phyloP scores from a whole-genome alignment of 2,113 vertebrate genomes.

The Thomomys bottae region DNA sequence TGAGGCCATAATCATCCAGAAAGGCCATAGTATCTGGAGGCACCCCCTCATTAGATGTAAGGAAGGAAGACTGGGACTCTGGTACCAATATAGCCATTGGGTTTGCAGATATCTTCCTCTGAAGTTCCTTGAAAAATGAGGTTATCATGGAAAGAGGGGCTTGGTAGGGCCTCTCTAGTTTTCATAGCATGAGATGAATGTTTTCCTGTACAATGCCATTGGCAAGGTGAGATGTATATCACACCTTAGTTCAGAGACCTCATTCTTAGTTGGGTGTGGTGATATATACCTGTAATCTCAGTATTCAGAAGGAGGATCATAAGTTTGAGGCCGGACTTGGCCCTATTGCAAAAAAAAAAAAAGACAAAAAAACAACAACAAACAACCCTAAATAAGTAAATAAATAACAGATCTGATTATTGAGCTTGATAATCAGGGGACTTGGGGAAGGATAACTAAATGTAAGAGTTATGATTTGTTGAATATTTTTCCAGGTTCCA shows the following conservation, averaged over 20 bases:
- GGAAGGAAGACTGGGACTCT: neutral
- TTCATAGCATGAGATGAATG: fast-evolving
- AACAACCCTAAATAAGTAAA: no score
- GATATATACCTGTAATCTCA: no score
- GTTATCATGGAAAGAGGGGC: neutral
- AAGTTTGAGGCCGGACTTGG: no score
- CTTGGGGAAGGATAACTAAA: neutral
- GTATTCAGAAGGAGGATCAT: no score
- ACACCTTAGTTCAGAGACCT: neutral
- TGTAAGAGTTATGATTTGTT: neutral
- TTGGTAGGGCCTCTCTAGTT: neutral
- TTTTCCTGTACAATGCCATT: neutral
- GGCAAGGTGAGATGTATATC: neutral
- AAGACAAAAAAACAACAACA: no score
- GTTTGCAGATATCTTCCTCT: neutral
- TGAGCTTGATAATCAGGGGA: neutral
- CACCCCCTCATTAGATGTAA: neutral
- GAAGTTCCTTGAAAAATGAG: neutral
- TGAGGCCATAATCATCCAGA: no score
- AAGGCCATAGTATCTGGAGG: neutral
- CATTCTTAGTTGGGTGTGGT: neutral
- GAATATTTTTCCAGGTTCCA: neutral
- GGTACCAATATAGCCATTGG: fast-evolving
- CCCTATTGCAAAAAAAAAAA: no score
- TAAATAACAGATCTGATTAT: neutral